phyloP scores from a whole-genome alignment of 2,888 invertebrate species.

The Autographa gamma region DNA sequence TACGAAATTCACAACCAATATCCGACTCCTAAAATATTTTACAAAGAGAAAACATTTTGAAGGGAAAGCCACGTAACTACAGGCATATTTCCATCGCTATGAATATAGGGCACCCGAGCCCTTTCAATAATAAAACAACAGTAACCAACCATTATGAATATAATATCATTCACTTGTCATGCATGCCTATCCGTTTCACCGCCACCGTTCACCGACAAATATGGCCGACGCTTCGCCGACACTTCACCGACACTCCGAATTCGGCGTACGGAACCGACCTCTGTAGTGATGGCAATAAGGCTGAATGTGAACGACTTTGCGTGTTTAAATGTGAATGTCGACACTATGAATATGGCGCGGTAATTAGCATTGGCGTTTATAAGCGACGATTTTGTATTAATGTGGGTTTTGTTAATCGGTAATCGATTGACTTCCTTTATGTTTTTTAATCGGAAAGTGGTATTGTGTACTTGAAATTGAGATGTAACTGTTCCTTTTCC shows the following conservation, averaged over 20 bases:
- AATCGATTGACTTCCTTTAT: conserved; percentile 33
- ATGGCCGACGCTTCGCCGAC: not conserved
- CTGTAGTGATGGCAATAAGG: conserved; percentile 60
- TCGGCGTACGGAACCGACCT: conserved; percentile 60
- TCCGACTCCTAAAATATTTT: no score
- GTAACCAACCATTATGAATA: conserved; percentile 15
- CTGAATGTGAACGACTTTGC: conserved; percentile 27
- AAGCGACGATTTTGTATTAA: conserved; percentile 41
- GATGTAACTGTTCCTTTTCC: not conserved
- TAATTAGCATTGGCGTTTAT: conserved; percentile 58
- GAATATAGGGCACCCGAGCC: conserved; percentile 12
- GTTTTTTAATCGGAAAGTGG: not conserved
- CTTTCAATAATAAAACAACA: conserved; percentile 12
- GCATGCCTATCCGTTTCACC: conserved; percentile 40
- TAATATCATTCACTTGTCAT: conserved; percentile 40
- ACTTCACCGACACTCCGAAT: conserved; percentile 22
- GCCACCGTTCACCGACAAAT: conserved; percentile 47
- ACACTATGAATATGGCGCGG: conserved; percentile 46
- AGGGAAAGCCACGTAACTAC: not conserved
- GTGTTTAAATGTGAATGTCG: conserved; percentile 59
- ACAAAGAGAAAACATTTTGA: no score
- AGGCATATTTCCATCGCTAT: not conserved
- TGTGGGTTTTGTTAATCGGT: conserved; percentile 32
- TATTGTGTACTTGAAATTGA: not conserved
- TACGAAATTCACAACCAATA: no score